Conservation (phyloP, 2,113 vertebrate genomes). For the Sylvilagus bachmani region DNA sequence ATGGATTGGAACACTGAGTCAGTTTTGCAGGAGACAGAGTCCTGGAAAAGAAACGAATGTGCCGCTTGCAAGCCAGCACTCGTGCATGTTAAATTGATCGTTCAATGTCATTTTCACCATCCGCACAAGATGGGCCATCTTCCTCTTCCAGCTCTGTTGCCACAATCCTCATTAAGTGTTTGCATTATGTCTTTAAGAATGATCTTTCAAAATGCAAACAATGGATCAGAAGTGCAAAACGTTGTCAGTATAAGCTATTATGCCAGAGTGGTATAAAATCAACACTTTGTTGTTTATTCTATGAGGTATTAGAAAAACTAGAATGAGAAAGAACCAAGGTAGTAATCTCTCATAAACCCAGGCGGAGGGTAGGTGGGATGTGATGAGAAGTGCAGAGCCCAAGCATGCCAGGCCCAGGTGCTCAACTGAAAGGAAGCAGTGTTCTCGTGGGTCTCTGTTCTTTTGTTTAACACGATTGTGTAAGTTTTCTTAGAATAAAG, state of each 20-base stretch:
- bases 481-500: background rate
- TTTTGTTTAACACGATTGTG: background rate
- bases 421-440: background rate
- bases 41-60: background rate
- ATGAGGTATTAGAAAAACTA: background rate
- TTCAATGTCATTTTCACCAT: background rate
- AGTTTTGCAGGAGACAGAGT: background rate
- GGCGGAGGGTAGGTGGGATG: too few species aligned
- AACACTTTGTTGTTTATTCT: background rate
- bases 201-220: conserved; percentile 6
- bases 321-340: background rate
- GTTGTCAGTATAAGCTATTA: background rate
- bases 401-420: too few species aligned
- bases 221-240: background rate
- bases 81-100: background rate
- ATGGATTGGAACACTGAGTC: background rate
- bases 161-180: conserved; percentile 24
- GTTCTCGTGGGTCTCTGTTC: background rate
- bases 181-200: background rate
- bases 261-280: background rate
- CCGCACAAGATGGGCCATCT: background rate
- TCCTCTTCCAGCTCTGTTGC: background rate
- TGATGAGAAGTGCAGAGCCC: background rate
- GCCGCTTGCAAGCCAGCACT: background rate
- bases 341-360: background rate